phyloP scores from a whole-genome alignment of 2,888 invertebrate species.

The Orthosia cruda region DNA sequence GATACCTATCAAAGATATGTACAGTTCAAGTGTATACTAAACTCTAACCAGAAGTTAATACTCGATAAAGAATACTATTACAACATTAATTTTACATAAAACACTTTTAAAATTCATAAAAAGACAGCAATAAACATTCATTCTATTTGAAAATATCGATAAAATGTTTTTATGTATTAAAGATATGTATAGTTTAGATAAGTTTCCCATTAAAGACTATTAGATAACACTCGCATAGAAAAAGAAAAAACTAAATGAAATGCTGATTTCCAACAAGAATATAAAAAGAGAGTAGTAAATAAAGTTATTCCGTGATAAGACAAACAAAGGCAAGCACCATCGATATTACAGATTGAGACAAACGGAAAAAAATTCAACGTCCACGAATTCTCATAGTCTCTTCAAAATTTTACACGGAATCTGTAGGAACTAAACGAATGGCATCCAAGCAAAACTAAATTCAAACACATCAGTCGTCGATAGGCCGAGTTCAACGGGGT shows the following conservation, averaged over 20 bases:
- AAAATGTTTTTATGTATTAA: slow-evolving; percentile 42
- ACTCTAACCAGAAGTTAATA: slow-evolving; percentile 67
- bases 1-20: slow-evolving; percentile 65
- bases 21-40: slow-evolving; percentile 65
- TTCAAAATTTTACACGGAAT: slow-evolving; percentile 54
- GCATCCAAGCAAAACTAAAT: slow-evolving; percentile 65
- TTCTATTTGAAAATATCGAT: slow-evolving; percentile 61
- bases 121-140: slow-evolving; percentile 63
- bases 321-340: slow-evolving; percentile 65
- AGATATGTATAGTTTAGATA: slow-evolving; percentile 71
- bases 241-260: slow-evolving; percentile 57
- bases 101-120: slow-evolving; percentile 61
- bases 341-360: slow-evolving; percentile 42
- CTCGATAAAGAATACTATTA: slow-evolving; percentile 69
- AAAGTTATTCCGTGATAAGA: slow-evolving; percentile 37
- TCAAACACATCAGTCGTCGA: slow-evolving; percentile 54
- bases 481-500: slow-evolving; percentile 67
- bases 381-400: slow-evolving; percentile 35
- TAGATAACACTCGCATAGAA: slow-evolving; percentile 42
- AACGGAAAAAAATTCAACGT: slow-evolving; percentile 45
- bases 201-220: slow-evolving; percentile 51
- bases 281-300: slow-evolving; percentile 49
- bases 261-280: slow-evolving; percentile 31
- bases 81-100: slow-evolving; percentile 67
- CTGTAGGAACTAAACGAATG: slow-evolving; percentile 70